These are phyloP conservation scores for Diplodus puntazzo DNA, from an alignment of 2,797 vertebrate genomes.

Conservation along the genomic window DNA sequence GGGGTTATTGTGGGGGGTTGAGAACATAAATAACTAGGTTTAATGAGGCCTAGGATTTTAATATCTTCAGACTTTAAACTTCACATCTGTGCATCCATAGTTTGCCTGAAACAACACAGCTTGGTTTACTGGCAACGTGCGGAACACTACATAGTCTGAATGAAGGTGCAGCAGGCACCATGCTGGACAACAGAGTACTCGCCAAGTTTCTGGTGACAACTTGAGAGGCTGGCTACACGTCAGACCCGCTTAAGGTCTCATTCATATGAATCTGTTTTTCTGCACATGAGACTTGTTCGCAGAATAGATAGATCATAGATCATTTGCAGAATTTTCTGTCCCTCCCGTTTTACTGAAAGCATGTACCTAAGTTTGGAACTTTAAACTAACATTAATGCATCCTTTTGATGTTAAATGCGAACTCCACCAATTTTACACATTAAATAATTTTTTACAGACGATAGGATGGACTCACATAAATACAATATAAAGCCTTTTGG, in stretches of 20 bases:
- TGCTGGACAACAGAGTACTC: background rate
- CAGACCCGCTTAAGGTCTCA: slow-evolving; percentile 5
- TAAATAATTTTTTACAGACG: background rate
- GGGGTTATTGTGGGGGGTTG: slow-evolving; percentile 21
- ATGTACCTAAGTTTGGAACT: background rate
- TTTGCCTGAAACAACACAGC: slow-evolving; percentile 58
- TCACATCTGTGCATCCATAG: slow-evolving; percentile 68
- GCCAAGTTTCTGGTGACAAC: slow-evolving; percentile 21
- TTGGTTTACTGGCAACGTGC: slow-evolving; percentile 55
- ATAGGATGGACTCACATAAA: background rate
- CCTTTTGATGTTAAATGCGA: background rate
- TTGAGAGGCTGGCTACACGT: slow-evolving; percentile 17
- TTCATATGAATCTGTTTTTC: slow-evolving; percentile 7
- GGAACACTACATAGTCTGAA: background rate
- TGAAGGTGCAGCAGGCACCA: background rate
- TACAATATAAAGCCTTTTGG: too few species aligned
- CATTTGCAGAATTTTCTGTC: background rate
- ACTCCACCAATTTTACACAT: background rate
- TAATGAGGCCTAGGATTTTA: slow-evolving; percentile 79
- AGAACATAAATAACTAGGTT: slow-evolving; percentile 81
- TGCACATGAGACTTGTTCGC: background rate
- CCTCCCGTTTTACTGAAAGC: background rate
- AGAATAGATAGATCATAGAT: too few species aligned
- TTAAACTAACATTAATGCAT: background rate
- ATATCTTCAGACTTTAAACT: slow-evolving; percentile 64